Evolutionary conservation across 1,140 invertebrate genomes (phyloP).

Genomic region (Adelges cooleyi): DNA sequence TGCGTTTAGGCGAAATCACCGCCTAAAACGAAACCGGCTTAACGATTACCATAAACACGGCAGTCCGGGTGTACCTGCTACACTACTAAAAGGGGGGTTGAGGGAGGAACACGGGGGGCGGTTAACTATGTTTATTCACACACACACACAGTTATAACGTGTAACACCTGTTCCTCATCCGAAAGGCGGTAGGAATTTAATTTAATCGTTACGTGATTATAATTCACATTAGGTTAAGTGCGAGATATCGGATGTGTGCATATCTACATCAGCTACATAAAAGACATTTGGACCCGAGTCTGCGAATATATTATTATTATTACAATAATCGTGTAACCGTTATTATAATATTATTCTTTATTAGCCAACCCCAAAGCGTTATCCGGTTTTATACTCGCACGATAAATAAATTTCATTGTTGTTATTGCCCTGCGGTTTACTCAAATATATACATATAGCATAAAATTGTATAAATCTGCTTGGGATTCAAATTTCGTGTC

Average conservation of each 20-base stretch:
- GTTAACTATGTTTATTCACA: background rate
- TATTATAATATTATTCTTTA: background rate
- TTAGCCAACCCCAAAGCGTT: background rate
- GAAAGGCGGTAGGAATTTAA: background rate
- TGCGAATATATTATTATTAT: background rate
- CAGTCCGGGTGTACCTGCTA: background rate
- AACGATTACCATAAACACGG: constrained; percentile 26
- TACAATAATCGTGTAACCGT: background rate
- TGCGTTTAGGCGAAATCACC: too few relatives aligned
- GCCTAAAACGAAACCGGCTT: constrained; percentile 12
- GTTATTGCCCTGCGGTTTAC: too few relatives aligned
- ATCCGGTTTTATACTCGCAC: background rate
- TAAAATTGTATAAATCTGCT: too few relatives aligned
- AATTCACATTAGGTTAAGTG: background rate
- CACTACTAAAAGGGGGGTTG: too few relatives aligned
- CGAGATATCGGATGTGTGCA: background rate
- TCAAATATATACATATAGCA: too few relatives aligned
- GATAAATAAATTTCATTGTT: too few relatives aligned
- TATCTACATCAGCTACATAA: background rate
- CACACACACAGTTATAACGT: background rate
- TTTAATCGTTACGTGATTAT: constrained; percentile 18
- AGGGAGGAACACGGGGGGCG: too few relatives aligned
- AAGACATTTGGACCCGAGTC: background rate
- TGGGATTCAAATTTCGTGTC: too few relatives aligned
- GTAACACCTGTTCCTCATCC: background rate